Evolutionary conservation across 2,797 vertebrate species (phyloP).

Genomic region (Otolemur crassicaudatus): DNA sequence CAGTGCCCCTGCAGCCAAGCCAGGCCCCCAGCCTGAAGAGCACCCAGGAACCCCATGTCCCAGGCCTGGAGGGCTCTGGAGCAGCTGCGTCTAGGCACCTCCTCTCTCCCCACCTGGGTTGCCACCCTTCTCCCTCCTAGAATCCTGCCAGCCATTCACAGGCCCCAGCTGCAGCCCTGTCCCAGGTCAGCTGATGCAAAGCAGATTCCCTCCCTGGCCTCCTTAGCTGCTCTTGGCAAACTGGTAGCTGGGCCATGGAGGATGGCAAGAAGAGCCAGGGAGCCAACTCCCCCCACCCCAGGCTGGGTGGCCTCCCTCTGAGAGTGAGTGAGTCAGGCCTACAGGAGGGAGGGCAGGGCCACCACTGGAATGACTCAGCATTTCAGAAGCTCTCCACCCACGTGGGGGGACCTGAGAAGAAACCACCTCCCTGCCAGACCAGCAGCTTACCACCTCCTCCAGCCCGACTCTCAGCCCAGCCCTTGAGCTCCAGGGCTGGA

Average conservation of each 20-base stretch:
- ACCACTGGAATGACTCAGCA: slow-evolving; percentile 14
- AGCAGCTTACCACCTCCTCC: background rate
- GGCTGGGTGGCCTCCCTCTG: background rate
- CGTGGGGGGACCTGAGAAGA: background rate
- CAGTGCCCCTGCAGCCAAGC: background rate
- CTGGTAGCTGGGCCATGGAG: background rate
- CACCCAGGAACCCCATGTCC: background rate
- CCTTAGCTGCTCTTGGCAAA: background rate
- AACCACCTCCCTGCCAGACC: background rate
- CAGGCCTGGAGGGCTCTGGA: too few relatives aligned
- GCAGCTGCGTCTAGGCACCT: too few relatives aligned
- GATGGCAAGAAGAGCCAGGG: background rate
- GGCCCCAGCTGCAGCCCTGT: background rate
- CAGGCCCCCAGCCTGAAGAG: background rate
- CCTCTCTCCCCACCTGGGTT: background rate
- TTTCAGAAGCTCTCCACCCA: background rate
- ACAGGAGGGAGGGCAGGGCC: background rate
- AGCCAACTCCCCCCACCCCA: background rate
- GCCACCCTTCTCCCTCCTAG: background rate
- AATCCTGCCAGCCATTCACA: background rate
- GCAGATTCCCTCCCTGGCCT: background rate
- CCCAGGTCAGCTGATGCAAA: background rate
- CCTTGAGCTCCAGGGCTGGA: background rate
- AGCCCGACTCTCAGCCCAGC: accelerated
- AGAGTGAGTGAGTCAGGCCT: slow-evolving; percentile 4